phyloP scores from a whole-genome alignment of 2,888 invertebrate species.

The Lingula anatina region DNA sequence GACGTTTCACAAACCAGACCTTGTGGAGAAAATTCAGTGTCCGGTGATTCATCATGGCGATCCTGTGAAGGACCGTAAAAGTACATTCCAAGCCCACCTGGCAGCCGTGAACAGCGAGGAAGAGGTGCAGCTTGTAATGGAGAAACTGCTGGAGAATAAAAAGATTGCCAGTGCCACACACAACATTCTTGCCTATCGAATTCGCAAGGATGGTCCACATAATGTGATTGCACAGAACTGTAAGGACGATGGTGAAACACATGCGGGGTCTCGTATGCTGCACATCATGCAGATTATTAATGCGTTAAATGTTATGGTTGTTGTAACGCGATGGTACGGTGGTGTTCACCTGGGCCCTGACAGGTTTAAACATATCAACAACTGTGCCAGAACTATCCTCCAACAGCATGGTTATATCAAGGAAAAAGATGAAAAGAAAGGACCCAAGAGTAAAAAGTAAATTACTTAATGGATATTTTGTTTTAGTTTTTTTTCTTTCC shows the following conservation, averaged over 20 bases:
- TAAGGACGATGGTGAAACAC: slow-evolving; percentile 79
- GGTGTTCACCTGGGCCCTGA: slow-evolving; percentile 80
- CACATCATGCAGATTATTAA: slow-evolving; percentile 67
- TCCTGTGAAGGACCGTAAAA: slow-evolving; percentile 70
- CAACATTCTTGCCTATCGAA: slow-evolving; percentile 77
- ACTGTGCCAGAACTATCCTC: slow-evolving; percentile 68
- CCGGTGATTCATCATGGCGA: slow-evolving; percentile 59
- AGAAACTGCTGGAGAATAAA: slow-evolving; percentile 36
- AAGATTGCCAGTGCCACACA: slow-evolving; percentile 72
- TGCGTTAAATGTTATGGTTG: slow-evolving; percentile 68
- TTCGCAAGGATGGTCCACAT: too few species aligned
- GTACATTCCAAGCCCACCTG: slow-evolving; percentile 77
- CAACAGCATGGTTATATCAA: slow-evolving; percentile 49
- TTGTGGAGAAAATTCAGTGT: slow-evolving; percentile 18
- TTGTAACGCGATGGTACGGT: slow-evolving; percentile 79
- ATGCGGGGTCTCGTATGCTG: slow-evolving; percentile 73
- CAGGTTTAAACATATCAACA: slow-evolving; percentile 79
- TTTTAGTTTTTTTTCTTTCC: too few species aligned
- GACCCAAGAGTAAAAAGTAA: too few species aligned
- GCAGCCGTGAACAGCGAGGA: slow-evolving; percentile 62
- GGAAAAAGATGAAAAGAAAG: too few species aligned
- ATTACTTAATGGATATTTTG: too few species aligned
- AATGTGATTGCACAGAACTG: slow-evolving; percentile 59
- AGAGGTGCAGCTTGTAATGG: slow-evolving; percentile 35
- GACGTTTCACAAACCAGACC: not conserved